Percentiles rank a stretch among this genome's conserved stretches.
These are phyloP conservation scores for Chaetogeoica ovagalla DNA, from an alignment of 2,888 invertebrate species.

Conservation along the genomic window DNA sequence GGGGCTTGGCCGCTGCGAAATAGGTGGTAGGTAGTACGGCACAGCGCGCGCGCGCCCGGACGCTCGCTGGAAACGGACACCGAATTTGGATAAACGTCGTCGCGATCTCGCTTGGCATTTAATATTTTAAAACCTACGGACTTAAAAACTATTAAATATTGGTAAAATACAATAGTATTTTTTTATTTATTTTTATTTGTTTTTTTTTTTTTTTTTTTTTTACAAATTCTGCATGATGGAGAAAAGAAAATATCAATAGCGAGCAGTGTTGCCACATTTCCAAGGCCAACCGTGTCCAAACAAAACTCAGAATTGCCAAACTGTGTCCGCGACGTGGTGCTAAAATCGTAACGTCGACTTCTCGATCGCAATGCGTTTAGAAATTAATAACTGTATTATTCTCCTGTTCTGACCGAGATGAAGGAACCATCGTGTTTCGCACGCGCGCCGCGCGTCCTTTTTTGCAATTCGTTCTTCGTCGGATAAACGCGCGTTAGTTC, in stretches of 20 bases:
- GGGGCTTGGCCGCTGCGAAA: slow-evolving; percentile 4
- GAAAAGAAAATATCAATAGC: slow-evolving; percentile 52
- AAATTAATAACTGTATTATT: no score
- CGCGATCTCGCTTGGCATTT: background rate
- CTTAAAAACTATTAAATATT: slow-evolving; percentile 25
- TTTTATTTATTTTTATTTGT: no score
- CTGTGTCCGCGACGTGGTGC: background rate
- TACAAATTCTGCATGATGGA: slow-evolving; percentile 45
- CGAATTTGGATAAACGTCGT: background rate
- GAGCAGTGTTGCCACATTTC: slow-evolving; percentile 51
- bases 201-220: slow-evolving; percentile 8
- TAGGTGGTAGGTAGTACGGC: background rate
- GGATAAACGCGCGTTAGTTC: no score
- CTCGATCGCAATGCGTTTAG: background rate
- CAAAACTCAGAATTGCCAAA: slow-evolving; percentile 49
- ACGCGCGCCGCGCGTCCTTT: no score
- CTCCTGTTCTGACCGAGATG: no score
- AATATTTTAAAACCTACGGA: slow-evolving; percentile 14
- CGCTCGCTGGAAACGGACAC: background rate
- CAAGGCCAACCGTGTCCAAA: slow-evolving; percentile 50
- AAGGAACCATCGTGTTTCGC: no score
- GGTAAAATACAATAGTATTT: slow-evolving; percentile 11
- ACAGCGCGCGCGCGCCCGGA: background rate
- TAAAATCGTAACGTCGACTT: background rate
- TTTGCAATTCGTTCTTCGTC: no score